Evolutionary conservation across 35 echinoderm and acorn worm species (phyloP), one percentile per base, ranked within the genome.

Genomic region (Apostichopus japonicus): DNA sequence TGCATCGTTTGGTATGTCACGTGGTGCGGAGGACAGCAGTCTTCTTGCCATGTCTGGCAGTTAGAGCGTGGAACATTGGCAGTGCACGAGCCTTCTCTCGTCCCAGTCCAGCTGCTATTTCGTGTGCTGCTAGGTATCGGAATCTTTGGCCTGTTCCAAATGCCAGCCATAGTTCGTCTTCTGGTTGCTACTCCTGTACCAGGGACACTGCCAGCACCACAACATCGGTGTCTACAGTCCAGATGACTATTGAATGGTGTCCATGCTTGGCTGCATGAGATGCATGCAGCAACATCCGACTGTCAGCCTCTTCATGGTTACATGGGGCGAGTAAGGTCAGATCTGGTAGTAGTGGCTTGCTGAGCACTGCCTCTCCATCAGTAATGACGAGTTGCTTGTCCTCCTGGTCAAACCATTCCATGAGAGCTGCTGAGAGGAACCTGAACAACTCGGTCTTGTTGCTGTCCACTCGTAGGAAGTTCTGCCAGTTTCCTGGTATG

Each of bases 1-100:
- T 17, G 52, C 52, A 53, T 78, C 63, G 52, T 92, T 90, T 79
- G 86, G 21, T 19, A 92, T 94, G 87, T 1, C 62, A 55, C 13
- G 79, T 56, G 93, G 89, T 16, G 67, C 65, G 19, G 10, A 8
- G 1, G 88, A 11, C 90, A 94, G 72, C 16, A 8, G 67, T 59
- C 57, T 80, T 92, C 90, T 94, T 94, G 6, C 90, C 90, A 92
- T 84, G 90, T 22, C 93, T 56, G 65, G 19, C 78, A 55, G 56
- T 94, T 15, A 94, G 44, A 11, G 89, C 72, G 54, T 94, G 93
- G 77, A 94, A 94, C 22, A 92, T 92, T 56, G 88, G 73, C 3
- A 94, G 79, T n/a, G 90, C 78, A 10, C 44, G 19, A 7, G 90
- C 77, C 53, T 92, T 92, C 11, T 84, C 19, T 15, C 56, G 90